Base-by-base conservation (phyloP, 2,888 invertebrate genomes). In the Erebia ligea region DNA sequence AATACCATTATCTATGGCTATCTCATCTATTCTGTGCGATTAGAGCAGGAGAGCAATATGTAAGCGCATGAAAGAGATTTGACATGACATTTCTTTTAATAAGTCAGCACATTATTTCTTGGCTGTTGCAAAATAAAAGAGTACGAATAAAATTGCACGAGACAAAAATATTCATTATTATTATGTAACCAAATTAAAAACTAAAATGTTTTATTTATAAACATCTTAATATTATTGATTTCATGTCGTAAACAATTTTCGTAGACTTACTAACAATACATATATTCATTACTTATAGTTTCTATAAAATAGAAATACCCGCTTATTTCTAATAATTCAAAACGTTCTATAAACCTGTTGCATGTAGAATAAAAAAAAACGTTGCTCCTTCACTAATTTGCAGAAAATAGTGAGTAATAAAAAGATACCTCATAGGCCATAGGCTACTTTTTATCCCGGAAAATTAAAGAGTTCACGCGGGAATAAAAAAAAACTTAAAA, bases 181-280 rank as follows among this genome's bases (percentile, higher is more conserved):
- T 45, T 45, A 57, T 67, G 61, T 54, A 54, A 58, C 59, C 68
- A 42, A 68, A 54, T 70, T 61, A 66, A 67, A 73, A 48, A 62
- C 19, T n/a, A n/a, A n/a, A n/a, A n/a, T n/a, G n/a, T 67, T 48
- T 69, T 67, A 71, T 71, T 73, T 73, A 68, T 70, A 64, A 63
- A 67, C 42, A 64, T 62, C 59, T 64, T 52, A 62, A 9, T 62
- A 21, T 45, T 45, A 59, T 48, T 52, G 57, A 45, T 64, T 67
- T 72, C 64, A 71, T 68, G 19, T 68, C 72, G 70, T 73, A 73
- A 76, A 64, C 67, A 69, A 58, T 69, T 64, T 48, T 48, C 70
- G 67, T 75, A 67, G 66, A 76, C 62, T 74, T 65, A 78, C 67
- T 74, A 68, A 78, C 69, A 54, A n/a, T 52, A 52, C 65, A 70